Evolutionary conservation across 2,888 invertebrate species (phyloP).

Genomic region (Xestia ashworthii): DNA sequence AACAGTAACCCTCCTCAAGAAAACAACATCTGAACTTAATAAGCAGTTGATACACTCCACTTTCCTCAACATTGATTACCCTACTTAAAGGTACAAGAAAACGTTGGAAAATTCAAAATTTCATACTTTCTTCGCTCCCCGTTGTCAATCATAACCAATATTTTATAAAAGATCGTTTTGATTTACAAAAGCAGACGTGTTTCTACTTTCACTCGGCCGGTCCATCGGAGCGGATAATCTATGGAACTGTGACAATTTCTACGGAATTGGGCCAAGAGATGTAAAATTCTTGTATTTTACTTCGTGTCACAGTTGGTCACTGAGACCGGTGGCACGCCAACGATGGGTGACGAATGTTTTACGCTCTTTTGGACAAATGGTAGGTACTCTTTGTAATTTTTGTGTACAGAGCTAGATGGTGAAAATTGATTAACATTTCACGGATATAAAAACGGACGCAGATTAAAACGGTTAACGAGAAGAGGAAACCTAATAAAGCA

Average conservation of each 20-base stretch:
- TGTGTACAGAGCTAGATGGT: neutral
- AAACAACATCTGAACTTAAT: constrained; percentile 15
- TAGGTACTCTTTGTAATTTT: neutral
- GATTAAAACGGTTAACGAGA: neutral
- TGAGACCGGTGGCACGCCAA: constrained; percentile 57
- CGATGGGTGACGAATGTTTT: constrained; percentile 32
- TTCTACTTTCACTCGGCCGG: constrained; percentile 74
- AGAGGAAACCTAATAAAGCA: neutral
- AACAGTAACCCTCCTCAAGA: neutral
- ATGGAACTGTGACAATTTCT: constrained; percentile 77
- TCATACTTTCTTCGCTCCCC: constrained; percentile 55
- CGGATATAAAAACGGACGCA: neutral
- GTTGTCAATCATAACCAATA: constrained; percentile 57
- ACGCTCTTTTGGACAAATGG: constrained; percentile 39
- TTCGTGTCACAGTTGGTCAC: constrained; percentile 54
- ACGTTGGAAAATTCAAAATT: constrained; percentile 46
- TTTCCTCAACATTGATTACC: constrained; percentile 40
- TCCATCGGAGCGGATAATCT: constrained; percentile 75
- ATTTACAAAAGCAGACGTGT: constrained; percentile 60
- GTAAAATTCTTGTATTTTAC: constrained; percentile 65
- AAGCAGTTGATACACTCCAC: constrained; percentile 34
- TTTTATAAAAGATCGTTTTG: constrained; percentile 58
- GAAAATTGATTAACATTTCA: neutral
- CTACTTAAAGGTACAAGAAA: constrained; percentile 43
- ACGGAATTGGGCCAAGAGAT: constrained; percentile 74